Percentiles rank a stretch among this genome's conserved stretches.
These are phyloP conservation scores for Perccottus glenii DNA, from an alignment of 2,113 vertebrate species.

Conservation along the genomic window DNA sequence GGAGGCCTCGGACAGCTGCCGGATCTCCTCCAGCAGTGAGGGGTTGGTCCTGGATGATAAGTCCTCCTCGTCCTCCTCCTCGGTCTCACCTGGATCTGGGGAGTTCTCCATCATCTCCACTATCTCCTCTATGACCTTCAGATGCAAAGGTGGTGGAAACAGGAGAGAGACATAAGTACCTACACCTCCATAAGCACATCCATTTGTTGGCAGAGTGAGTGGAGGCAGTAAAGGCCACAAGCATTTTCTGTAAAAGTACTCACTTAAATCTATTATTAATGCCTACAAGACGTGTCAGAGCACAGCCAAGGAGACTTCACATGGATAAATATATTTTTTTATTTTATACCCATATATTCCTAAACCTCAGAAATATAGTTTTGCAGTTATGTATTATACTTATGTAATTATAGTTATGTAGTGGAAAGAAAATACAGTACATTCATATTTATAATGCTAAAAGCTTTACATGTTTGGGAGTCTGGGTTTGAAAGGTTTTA, in stretches of 20 bases:
- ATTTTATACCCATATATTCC: too few species aligned
- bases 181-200: constrained; percentile 8
- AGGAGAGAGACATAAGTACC: neutral
- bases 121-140: constrained; percentile 92
- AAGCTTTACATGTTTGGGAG: too few species aligned
- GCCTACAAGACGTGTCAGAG: neutral
- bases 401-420: too few species aligned
- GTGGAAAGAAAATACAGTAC: too few species aligned
- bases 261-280: constrained; percentile 22
- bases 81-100: constrained; percentile 88
- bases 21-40: constrained; percentile 88
- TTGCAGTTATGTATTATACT: too few species aligned
- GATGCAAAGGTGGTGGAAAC: neutral
- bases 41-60: constrained; percentile 82
- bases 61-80: constrained; percentile 87
- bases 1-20: constrained; percentile 84
- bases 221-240: neutral
- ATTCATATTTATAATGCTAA: too few species aligned
- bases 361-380: too few species aligned
- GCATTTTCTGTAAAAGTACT: neutral
- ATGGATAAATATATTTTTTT: neutral
- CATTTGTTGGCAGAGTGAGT: constrained; percentile 14
- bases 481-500: too few species aligned
- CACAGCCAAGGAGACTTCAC: neutral
- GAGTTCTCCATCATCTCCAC: constrained; percentile 97